Base-by-base conservation (phyloP, 2,888 invertebrate genomes). In the Leucozona laternaria region DNA sequence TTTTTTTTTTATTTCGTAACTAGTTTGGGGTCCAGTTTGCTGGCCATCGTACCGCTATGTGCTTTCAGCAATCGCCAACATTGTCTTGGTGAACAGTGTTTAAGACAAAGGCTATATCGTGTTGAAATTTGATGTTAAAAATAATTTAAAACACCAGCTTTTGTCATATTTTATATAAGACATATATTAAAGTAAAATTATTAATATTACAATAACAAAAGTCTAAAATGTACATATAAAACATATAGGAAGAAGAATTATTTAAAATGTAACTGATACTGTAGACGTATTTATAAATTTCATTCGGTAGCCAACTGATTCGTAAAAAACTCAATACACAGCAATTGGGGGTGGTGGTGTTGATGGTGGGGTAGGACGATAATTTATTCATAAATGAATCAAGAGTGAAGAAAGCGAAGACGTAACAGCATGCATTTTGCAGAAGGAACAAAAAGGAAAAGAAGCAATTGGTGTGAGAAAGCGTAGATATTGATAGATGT, bases 131-230 rank as follows among this genome's bases (percentile, higher is more conserved):
- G n/a, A n/a, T 34, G 1, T 8, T n/a, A n/a, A n/a, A n/a, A n/a
- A n/a, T n/a, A 25, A 53, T 28, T 66, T 5, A 70, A 70, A 70
- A 55, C 40, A 40, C 25, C 20, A 13, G 25, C 10, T 48, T 1
- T 78, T 75, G 81, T 86, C 85, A 86, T 86, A 81, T 86, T 86
- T 81, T 86, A 86, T 86, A 86, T 81, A 81, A 86, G 81, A 81
- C 81, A 62, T 86, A 81, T 81, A 86, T 86, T 86, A 86, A 73
- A 86, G 85, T 81, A 86, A 86, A 78, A 81, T 81, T 66, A 66
- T 66, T 73, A 86, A 70, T 86, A 78, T 86, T 81, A 86, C 85
- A 86, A 78, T 86, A 86, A 86, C 81, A 57, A 64, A 86, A 75
- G 68, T 78, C 85, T 78, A 86, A 81, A 86, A 86, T 86, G 85